These are phyloP conservation scores for Epistrophe grossulariae DNA, from an alignment of 2,888 invertebrate species.

Conservation along the genomic window DNA sequence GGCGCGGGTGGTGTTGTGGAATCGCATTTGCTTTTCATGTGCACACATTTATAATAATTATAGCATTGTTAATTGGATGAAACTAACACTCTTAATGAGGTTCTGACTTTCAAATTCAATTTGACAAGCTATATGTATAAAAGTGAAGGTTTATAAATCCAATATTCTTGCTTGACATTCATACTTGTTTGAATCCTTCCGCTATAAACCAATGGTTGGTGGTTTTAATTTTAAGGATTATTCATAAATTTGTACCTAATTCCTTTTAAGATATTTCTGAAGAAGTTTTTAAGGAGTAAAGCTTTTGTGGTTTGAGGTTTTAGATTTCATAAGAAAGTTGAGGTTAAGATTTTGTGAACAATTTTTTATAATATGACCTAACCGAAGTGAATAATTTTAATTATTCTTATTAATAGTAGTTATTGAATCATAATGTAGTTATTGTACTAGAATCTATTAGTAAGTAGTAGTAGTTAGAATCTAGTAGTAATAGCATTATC, in stretches of 20 bases:
- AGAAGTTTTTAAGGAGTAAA: background rate
- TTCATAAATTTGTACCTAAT: background rate
- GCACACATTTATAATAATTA: slow-evolving; percentile 3
- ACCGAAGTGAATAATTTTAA: too few relatives aligned
- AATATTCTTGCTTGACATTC: background rate
- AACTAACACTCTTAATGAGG: slow-evolving; percentile 16
- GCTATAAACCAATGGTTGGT: too few relatives aligned
- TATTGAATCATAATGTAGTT: too few relatives aligned
- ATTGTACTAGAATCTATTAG: too few relatives aligned
- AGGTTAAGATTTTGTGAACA: background rate
- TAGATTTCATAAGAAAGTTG: background rate
- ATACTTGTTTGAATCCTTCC: background rate
- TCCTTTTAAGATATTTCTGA: background rate
- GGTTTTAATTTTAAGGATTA: background rate
- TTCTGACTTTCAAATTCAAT: slow-evolving; percentile 9
- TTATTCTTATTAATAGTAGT: too few relatives aligned
- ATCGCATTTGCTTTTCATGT: slow-evolving; percentile 1
- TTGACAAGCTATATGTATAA: background rate
- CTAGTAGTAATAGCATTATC: too few relatives aligned
- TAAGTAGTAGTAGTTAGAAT: too few relatives aligned
- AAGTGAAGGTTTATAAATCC: background rate
- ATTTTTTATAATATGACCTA: too few relatives aligned
- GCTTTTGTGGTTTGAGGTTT: background rate
- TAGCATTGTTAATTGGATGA: slow-evolving; percentile 32
- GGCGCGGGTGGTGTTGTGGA: background rate